Evolutionary conservation across 2,888 invertebrate genomes (phyloP).

Genomic region (Agriopis leucophaearia): DNA sequence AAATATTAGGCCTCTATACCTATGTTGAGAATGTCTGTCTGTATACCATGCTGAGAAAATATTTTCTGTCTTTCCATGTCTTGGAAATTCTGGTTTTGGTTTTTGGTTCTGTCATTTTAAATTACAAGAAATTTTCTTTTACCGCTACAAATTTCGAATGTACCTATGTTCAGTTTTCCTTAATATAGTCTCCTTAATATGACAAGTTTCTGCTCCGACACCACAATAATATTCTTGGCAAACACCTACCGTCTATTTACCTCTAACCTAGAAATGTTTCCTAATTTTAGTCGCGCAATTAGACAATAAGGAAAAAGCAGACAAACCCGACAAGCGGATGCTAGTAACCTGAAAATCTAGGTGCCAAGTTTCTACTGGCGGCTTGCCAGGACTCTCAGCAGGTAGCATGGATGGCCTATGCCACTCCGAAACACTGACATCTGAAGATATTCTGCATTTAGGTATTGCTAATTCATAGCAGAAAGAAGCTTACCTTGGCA

Average conservation of each 20-base stretch:
- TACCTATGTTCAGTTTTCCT: neutral
- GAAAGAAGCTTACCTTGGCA: too few species aligned
- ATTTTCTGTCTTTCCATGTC: neutral
- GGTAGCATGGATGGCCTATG: conserved; percentile 51
- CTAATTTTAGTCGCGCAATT: conserved; percentile 39
- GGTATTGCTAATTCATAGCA: neutral
- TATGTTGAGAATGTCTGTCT: neutral
- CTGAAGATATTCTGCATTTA: conserved; percentile 37
- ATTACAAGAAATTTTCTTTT: neutral
- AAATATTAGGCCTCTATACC: conserved; percentile 4
- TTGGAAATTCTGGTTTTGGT: too few species aligned
- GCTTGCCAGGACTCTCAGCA: conserved; percentile 52
- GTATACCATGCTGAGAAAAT: neutral
- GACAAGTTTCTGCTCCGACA: conserved; percentile 13
- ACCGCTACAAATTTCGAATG: neutral
- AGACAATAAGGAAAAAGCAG: conserved; percentile 49
- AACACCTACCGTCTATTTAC: conserved; percentile 29
- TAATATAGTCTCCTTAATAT: conserved; percentile 8
- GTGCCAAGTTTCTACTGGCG: conserved; percentile 52
- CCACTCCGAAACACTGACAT: conserved; percentile 50
- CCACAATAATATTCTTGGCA: conserved; percentile 26
- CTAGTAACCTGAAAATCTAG: conserved; percentile 52
- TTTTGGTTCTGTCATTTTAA: too few species aligned
- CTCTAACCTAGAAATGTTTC: conserved; percentile 41
- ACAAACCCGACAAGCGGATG: conserved; percentile 50